A percentile compares a stretch with the other conserved stretches of the same genome.
phyloP scores from a whole-genome alignment of 2,113 vertebrate genomes.

The Scortum barcoo region DNA sequence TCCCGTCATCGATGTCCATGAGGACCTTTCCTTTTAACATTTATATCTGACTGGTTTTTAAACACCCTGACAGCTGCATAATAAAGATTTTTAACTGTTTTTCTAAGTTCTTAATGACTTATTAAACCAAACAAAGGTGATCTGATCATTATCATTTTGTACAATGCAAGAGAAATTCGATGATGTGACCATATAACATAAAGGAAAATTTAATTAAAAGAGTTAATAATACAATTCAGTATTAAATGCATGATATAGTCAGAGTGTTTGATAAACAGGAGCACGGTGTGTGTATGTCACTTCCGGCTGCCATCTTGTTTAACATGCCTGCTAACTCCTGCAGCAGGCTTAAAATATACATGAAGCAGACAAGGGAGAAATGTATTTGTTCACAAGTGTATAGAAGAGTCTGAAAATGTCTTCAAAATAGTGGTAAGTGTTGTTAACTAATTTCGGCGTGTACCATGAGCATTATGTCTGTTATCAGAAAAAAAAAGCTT shows the following conservation, averaged over 20 bases:
- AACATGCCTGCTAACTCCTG: not conserved
- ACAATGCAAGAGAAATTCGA: not conserved
- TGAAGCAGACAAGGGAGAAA: accelerated
- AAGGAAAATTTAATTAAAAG: not conserved
- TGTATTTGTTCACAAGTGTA: not conserved
- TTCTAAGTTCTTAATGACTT: not conserved
- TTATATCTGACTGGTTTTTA: not conserved
- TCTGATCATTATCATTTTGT: not conserved
- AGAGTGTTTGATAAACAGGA: not conserved
- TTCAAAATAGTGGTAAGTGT: not conserved
- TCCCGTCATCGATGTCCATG: not conserved
- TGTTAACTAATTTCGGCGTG: too few relatives aligned
- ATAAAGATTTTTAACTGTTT: not conserved
- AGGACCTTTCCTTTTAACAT: not conserved
- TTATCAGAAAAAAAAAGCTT: too few relatives aligned
- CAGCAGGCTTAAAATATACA: not conserved
- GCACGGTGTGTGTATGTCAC: not conserved
- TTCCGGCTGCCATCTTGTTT: constrained; percentile 8
- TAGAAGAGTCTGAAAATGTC: not conserved
- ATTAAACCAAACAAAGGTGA: not conserved
- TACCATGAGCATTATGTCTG: not conserved
- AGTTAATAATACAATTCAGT: not conserved
- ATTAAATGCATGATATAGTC: not conserved
- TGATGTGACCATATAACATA: not conserved
- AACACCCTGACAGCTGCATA: not conserved